Percentiles rank a stretch among this genome's conserved stretches.
Evolutionary conservation across 2,113 vertebrate genomes (phyloP).

Genomic region (Xiphophorus maculatus): DNA sequence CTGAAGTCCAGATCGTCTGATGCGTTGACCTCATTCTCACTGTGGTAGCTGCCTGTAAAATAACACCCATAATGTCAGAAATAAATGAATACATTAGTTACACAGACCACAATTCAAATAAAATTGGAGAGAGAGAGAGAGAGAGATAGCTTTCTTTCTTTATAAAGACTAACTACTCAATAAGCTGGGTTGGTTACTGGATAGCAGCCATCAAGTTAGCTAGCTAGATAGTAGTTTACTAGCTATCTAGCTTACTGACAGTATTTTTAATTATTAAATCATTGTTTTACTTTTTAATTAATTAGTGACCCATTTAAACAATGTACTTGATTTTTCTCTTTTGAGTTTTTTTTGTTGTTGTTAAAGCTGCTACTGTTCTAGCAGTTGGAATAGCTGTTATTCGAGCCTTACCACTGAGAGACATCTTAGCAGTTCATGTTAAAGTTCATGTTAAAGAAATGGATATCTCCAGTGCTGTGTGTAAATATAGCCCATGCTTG

Average conservation of each 20-base stretch:
- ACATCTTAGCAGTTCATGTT: slow-evolving; percentile 12
- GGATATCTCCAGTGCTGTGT: background rate
- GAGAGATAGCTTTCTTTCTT: too few species aligned
- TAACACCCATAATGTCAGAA: background rate
- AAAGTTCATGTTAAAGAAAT: slow-evolving; percentile 13
- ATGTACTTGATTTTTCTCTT: background rate
- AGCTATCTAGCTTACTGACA: too few species aligned
- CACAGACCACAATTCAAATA: background rate
- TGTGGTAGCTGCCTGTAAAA: slow-evolving; percentile 68
- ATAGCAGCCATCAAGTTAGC: too few species aligned
- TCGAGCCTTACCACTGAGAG: background rate
- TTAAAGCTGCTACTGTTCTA: background rate
- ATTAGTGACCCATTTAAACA: too few species aligned
- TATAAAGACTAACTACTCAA: too few species aligned
- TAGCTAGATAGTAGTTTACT: too few species aligned
- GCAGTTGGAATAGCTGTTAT: background rate
- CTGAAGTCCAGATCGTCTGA: slow-evolving; percentile 90
- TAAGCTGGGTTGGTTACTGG: too few species aligned
- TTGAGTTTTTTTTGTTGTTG: background rate
- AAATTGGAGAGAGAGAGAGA: too few species aligned
- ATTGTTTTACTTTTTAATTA: too few species aligned
- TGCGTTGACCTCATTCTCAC: slow-evolving; percentile 78
- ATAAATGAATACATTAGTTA: background rate
- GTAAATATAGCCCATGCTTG: slow-evolving; percentile 1
- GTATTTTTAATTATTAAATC: too few species aligned